A percentile compares a stretch with the other conserved stretches of the same genome.
phyloP scores from a whole-genome alignment of 2,888 invertebrate species.

The Anodontia alba region DNA sequence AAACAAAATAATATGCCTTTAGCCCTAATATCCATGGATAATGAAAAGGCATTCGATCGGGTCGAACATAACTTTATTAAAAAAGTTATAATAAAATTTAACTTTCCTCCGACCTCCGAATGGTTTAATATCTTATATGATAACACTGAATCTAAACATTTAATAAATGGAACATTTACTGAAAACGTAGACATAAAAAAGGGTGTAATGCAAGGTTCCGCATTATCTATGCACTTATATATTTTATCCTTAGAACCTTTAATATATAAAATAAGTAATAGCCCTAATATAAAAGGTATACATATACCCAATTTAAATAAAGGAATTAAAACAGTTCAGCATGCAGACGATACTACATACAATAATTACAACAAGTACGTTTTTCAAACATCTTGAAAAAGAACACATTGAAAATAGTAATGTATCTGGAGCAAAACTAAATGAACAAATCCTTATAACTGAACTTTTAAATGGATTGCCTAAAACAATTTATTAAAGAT shows the following conservation, averaged over 20 bases:
- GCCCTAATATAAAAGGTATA: too few relatives aligned
- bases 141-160: not conserved
- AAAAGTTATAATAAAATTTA: slow-evolving; percentile 14
- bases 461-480: not conserved
- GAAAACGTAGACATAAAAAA: slow-evolving; percentile 1
- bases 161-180: not conserved
- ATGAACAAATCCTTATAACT: slow-evolving; percentile 21
- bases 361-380: not conserved
- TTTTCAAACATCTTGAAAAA: not conserved
- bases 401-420: slow-evolving; percentile 1
- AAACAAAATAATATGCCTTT: not conserved
- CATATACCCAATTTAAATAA: not conserved
- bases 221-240: slow-evolving; percentile 21
- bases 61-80: not conserved
- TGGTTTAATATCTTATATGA: slow-evolving; percentile 18
- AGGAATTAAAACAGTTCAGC: slow-evolving; percentile 7
- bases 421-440: slow-evolving; percentile 31
- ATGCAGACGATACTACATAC: too few relatives aligned
- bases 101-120: not conserved
- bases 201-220: slow-evolving; percentile 23
- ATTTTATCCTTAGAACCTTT: too few relatives aligned
- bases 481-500: too few relatives aligned
- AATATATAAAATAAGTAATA: too few relatives aligned
- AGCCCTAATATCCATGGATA: too few relatives aligned
- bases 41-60: too few relatives aligned